Conservation (phyloP, 1,140 invertebrate genomes). For the Bombus pyrosoma region DNA sequence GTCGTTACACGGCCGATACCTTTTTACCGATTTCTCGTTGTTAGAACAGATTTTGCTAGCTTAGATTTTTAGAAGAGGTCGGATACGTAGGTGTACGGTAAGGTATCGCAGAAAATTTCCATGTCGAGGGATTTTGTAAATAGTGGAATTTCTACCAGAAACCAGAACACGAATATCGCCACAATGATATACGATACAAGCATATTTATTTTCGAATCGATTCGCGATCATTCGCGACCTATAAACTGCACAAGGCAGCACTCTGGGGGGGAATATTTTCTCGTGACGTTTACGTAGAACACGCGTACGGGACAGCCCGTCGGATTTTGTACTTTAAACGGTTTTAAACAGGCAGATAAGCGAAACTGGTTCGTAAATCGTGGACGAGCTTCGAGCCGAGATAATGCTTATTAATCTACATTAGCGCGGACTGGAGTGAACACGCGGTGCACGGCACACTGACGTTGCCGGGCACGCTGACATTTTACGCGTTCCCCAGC, state of each 20-base stretch:
- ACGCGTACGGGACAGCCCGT: background rate
- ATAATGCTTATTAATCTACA: slow-evolving; percentile 64
- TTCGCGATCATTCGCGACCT: background rate
- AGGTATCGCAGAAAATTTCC: too few species aligned
- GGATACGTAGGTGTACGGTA: too few species aligned
- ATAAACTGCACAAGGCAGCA: background rate
- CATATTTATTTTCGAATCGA: too few species aligned
- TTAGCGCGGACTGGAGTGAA: slow-evolving; percentile 50
- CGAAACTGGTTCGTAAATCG: slow-evolving; percentile 37
- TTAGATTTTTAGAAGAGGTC: too few species aligned
- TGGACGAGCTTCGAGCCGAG: slow-evolving; percentile 37
- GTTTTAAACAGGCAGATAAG: slow-evolving; percentile 23
- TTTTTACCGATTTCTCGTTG: background rate
- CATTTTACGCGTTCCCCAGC: slow-evolving; percentile 30
- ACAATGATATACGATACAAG: too few species aligned
- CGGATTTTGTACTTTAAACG: slow-evolving; percentile 29
- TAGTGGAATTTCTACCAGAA: too few species aligned
- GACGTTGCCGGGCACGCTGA: slow-evolving; percentile 17
- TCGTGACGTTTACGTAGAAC: background rate
- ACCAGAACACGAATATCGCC: too few species aligned
- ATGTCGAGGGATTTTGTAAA: too few species aligned
- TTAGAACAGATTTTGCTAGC: too few species aligned
- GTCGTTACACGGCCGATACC: too few species aligned
- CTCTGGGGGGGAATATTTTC: background rate
- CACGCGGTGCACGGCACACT: slow-evolving; percentile 57